Conservation (phyloP, 2,888 invertebrate genomes). For the Stenodera caucasica region DNA sequence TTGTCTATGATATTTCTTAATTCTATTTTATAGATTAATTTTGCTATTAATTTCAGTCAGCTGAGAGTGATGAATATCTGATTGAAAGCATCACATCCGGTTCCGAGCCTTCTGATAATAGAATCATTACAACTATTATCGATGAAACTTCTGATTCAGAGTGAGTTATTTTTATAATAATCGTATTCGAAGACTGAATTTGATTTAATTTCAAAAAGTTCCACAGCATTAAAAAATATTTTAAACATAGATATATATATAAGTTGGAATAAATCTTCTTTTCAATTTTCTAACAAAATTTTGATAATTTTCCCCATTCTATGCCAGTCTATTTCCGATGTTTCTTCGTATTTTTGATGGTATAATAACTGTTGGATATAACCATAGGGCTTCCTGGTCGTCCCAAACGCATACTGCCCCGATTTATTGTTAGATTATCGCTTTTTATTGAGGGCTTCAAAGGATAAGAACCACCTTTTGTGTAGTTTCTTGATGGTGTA, state of each 20-base stretch:
- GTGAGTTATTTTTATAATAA: background rate
- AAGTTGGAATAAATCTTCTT: too few species aligned
- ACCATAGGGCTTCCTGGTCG: constrained; percentile 41
- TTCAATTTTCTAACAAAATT: too few species aligned
- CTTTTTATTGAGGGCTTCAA: constrained; percentile 41
- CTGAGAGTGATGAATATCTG: background rate
- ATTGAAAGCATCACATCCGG: background rate
- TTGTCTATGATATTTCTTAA: background rate
- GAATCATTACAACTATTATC: background rate
- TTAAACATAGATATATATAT: too few species aligned
- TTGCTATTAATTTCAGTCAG: background rate
- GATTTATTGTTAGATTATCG: constrained; percentile 25
- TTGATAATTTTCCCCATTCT: too few species aligned
- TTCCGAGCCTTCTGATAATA: background rate
- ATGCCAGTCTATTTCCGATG: background rate
- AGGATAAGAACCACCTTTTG: constrained; percentile 44
- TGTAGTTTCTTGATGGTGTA: constrained; percentile 28
- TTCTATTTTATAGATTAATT: background rate
- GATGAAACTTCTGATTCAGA: background rate
- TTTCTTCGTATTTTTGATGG: constrained; percentile 4
- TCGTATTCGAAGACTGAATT: background rate
- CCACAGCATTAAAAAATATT: too few species aligned
- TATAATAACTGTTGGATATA: constrained; percentile 37
- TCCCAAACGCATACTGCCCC: constrained; percentile 37
- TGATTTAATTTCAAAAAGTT: too few species aligned